Evolutionary conservation across 2,797 vertebrate species (phyloP).

Genomic region (Sebastes goodei): DNA sequence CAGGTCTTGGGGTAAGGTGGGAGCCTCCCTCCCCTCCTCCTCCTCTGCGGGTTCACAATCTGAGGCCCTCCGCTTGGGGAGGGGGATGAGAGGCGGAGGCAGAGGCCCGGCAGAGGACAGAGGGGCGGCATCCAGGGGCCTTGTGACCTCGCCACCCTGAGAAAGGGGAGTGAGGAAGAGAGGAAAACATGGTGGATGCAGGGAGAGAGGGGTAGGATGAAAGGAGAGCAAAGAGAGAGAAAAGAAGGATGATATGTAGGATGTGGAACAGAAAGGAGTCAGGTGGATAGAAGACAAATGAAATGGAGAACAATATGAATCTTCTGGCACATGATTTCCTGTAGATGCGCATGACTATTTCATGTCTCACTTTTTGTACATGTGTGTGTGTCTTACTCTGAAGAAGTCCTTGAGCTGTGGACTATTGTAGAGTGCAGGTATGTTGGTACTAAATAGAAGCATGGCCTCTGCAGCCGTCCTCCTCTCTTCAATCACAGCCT

Average conservation of each 20-base stretch:
- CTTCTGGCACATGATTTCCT: not conserved
- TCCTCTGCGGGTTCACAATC: conserved; percentile 80
- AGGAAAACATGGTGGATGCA: not conserved
- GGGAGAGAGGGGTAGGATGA: not conserved
- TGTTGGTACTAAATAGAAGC: conserved; percentile 85
- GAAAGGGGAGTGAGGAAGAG: not conserved
- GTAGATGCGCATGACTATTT: not conserved
- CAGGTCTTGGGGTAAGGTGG: conserved; percentile 74
- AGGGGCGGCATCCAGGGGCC: conserved; percentile 73
- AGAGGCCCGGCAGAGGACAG: conserved; percentile 64
- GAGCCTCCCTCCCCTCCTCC: conserved; percentile 79
- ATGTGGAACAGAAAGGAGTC: not conserved
- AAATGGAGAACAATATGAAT: not conserved
- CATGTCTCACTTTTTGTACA: not conserved
- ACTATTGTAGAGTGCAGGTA: conserved; percentile 92
- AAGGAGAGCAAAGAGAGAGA: not conserved
- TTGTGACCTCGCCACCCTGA: conserved; percentile 87
- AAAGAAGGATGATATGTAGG: not conserved
- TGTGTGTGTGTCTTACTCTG: conserved; percentile 74
- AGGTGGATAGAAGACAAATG: not conserved
- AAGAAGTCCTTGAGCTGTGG: conserved; percentile 94
- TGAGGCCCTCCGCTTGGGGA: conserved; percentile 77
- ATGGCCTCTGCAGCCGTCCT: conserved; percentile 86
- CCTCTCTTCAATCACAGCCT: conserved; percentile 90
- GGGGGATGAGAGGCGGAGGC: conserved; percentile 88